Base-by-base conservation (phyloP, 1,140 invertebrate genomes). In the Drosophila baimaii region DNA sequence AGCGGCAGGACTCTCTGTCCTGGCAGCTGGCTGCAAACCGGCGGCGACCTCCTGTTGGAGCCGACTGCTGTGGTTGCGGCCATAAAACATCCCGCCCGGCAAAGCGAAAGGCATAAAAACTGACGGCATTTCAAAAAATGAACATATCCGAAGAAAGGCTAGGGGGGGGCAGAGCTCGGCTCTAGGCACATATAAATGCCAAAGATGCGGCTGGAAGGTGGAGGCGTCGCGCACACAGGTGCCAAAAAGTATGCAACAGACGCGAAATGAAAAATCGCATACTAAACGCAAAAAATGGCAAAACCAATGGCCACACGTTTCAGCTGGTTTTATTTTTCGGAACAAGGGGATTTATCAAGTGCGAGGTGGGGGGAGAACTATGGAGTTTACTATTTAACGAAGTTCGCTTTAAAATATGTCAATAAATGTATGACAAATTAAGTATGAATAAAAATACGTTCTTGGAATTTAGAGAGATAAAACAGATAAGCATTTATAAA, bases 51-150 rank as follows among this genome's bases (percentile, higher is more conserved):
- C 63, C 71, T 75, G 70, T 66, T 52, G 71, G 56, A 72, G 59
- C 61, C 54, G 71, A 77, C 79, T 73, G 83, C 79, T 86, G 83
- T 88, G 83, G 83, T 88, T 86, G 76, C 72, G 77, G 83, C 83
- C 72, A 86, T 86, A 86, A 86, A 86, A 88, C 70, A 80, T 69
- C 59, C 68, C 66, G 46, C 41, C 64, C 39, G 62, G 63, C 69
- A 47, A 65, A 59, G 70, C 66, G 66, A 77, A 77, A 77, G 76
- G 79, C 84, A 86, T 83, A 86, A 86, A 86, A 86, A 88, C 71
- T 80, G 79, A 86, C 83, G 78, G 83, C 76, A 81, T 88, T 82
- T 83, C 83, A 86, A 88, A 86, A 86, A 88, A 88, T 79, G 81
- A 82, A 76, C 63, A 65, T 76, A 66, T 65, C 27, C 71, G 37